Percentiles rank a stretch among this genome's conserved stretches.
These are phyloP conservation scores for Phalangium opilio DNA, from an alignment of 2,888 invertebrate species.

Conservation along the genomic window DNA sequence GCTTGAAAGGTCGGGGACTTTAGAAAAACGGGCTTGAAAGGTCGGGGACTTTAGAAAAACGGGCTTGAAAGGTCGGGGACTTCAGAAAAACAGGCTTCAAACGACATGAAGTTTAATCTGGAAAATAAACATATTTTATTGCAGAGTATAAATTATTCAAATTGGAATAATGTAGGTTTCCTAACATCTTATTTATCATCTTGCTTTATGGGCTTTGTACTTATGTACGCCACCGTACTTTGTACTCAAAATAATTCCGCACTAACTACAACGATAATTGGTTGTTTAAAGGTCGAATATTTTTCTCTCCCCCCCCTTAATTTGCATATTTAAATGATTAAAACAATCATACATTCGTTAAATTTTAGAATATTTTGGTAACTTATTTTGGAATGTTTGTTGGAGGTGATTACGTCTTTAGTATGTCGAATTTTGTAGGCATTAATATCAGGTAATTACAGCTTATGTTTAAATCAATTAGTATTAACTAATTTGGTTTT, in stretches of 20 bases:
- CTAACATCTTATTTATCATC: conserved; percentile 66
- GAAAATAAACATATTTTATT: too few species aligned
- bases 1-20: too few species aligned
- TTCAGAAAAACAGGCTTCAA: too few species aligned
- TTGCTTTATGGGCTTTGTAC: conserved; percentile 89
- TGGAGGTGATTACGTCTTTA: conserved; percentile 93
- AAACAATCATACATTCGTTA: background rate
- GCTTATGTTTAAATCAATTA: too few species aligned
- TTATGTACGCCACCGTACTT: conserved; percentile 84
- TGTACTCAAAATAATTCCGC: conserved; percentile 96
- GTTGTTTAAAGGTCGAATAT: conserved; percentile 62
- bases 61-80: too few species aligned
- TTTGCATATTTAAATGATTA: too few species aligned
- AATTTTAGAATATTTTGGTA: conserved; percentile 66
- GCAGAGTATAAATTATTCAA: too few species aligned
- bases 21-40: too few species aligned
- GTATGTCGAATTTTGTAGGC: conserved; percentile 84
- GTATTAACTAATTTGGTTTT: background rate
- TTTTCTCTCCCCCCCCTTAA: background rate
- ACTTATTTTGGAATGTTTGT: conserved; percentile 97
- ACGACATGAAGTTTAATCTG: background rate
- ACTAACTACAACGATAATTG: conserved; percentile 95
- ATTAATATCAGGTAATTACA: conserved; percentile 62
- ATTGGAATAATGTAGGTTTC: conserved; percentile 61
- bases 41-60: too few species aligned